These are phyloP conservation scores for Sinocyclocheilus grahami DNA, from an alignment of 2,113 vertebrate species.

Conservation along the genomic window DNA sequence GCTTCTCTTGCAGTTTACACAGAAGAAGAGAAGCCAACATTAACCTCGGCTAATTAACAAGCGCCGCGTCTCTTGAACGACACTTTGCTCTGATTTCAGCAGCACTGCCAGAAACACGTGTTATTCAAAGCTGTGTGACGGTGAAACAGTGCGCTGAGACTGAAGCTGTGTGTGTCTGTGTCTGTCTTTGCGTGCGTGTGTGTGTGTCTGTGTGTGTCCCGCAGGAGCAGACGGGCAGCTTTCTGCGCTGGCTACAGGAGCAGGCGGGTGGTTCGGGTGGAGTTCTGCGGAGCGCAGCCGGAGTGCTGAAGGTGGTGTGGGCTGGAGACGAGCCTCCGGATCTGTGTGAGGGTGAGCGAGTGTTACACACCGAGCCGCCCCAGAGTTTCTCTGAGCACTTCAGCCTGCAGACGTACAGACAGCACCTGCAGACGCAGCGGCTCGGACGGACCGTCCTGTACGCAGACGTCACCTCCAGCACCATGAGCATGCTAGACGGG, in stretches of 20 bases:
- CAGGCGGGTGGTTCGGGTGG: background rate
- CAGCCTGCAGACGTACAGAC: conserved; percentile 77
- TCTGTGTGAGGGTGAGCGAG: conserved; percentile 65
- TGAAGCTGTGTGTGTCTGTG: too few relatives aligned
- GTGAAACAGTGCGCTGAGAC: too few relatives aligned
- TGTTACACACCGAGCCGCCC: conserved; percentile 74
- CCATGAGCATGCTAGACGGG: conserved; percentile 93
- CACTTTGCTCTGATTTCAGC: too few relatives aligned
- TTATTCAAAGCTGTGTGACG: too few relatives aligned
- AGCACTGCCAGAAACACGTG: too few relatives aligned
- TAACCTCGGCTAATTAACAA: too few relatives aligned
- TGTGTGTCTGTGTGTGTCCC: too few relatives aligned
- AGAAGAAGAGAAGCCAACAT: too few relatives aligned
- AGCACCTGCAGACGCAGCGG: conserved; percentile 78
- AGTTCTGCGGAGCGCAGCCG: background rate
- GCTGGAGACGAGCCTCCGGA: conserved; percentile 56
- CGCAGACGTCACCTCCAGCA: conserved; percentile 81
- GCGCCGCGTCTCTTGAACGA: too few relatives aligned
- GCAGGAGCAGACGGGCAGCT: conserved; percentile 18
- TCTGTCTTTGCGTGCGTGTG: too few relatives aligned
- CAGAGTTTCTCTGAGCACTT: conserved; percentile 77
- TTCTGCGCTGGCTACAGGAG: conserved; percentile 22
- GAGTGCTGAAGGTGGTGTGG: conserved; percentile 24
- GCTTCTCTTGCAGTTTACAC: too few relatives aligned
- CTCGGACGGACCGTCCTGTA: conserved; percentile 86